A percentile compares a stretch with the other conserved stretches of the same genome.
Conservation (phyloP, 2,797 vertebrate genomes). For the Atherinosoma microstoma region DNA sequence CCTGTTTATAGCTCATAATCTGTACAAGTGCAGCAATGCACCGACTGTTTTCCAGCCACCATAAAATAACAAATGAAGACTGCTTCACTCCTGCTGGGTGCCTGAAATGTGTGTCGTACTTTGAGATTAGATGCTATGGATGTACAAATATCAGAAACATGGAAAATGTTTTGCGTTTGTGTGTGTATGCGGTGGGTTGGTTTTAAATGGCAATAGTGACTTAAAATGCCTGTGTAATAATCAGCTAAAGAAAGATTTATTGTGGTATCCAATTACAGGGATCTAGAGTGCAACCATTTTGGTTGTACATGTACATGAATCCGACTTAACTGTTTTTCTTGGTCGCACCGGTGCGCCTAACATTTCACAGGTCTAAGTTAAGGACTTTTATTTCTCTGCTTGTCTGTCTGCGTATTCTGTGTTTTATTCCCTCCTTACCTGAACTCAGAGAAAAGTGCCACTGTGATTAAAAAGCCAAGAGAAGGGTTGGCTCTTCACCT, state of each 20-base stretch:
- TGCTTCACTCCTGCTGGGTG: neutral
- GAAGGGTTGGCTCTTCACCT: no score
- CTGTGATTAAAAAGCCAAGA: no score
- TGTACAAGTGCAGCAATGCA: neutral
- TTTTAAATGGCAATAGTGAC: neutral
- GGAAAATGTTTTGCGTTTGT: no score
- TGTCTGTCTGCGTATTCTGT: no score
- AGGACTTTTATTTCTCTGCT: no score
- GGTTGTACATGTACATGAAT: no score
- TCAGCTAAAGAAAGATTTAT: neutral
- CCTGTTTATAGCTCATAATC: neutral
- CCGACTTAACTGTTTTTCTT: no score
- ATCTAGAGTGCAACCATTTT: no score
- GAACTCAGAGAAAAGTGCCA: no score
- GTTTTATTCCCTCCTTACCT: no score
- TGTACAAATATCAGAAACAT: neutral
- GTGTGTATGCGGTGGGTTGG: neutral
- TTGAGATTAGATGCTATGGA: neutral
- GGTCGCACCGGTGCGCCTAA: no score
- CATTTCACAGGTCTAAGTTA: neutral
- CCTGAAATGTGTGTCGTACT: neutral
- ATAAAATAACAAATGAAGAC: neutral
- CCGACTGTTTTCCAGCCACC: neutral
- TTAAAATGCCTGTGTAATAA: neutral
- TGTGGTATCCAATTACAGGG: neutral